Percentiles rank a stretch among this genome's conserved stretches.
Evolutionary conservation across 2,888 invertebrate species (phyloP).

Genomic region (Napeogenes sylphis): DNA sequence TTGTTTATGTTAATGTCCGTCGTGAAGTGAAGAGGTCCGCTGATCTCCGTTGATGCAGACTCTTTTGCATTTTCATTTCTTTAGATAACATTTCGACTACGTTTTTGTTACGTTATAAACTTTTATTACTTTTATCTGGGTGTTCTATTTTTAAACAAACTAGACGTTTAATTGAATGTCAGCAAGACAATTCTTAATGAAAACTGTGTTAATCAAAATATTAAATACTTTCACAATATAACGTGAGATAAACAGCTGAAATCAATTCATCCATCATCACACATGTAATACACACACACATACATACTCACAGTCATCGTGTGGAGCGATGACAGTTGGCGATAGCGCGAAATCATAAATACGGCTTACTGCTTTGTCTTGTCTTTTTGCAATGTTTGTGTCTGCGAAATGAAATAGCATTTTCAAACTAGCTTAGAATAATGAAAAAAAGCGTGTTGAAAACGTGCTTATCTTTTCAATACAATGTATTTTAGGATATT

Average conservation of each 20-base stretch:
- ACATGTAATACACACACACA: conserved; percentile 19
- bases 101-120: conserved; percentile 26
- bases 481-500: no score
- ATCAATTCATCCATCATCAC: conserved; percentile 3
- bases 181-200: no score
- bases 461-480: no score
- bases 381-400: conserved; percentile 39
- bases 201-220: no score
- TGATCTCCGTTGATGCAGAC: conserved; percentile 41
- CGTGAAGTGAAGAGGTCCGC: conserved; percentile 46
- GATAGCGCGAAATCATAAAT: conserved; percentile 70
- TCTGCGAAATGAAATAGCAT: conserved; percentile 33
- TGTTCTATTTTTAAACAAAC: not conserved
- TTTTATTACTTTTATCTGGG: conserved; percentile 25
- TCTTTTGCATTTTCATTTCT: conserved; percentile 39
- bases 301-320: conserved; percentile 9
- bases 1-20: conserved; percentile 40
- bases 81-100: conserved; percentile 36
- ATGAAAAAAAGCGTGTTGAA: not conserved
- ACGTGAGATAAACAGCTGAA: not conserved
- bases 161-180: not conserved
- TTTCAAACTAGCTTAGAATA: conserved; percentile 12
- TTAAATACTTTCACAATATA: not conserved
- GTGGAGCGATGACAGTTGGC: conserved; percentile 52
- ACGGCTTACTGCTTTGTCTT: conserved; percentile 46